Evolutionary conservation across 2,888 invertebrate genomes (phyloP).

Genomic region (Marasmarcha lunaedactyla): DNA sequence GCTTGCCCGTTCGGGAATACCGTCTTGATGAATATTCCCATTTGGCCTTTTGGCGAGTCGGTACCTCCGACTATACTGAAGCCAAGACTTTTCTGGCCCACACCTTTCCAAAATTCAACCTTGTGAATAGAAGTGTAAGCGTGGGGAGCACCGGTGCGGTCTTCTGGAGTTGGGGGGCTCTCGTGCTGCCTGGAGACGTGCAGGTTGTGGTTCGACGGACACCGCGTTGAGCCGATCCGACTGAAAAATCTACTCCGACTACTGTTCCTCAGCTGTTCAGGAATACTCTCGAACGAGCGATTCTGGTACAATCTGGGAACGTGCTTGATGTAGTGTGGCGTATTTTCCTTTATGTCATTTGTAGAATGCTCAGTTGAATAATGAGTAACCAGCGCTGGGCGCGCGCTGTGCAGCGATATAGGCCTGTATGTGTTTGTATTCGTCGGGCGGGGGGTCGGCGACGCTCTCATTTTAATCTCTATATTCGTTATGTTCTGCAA

Average conservation of each 20-base stretch:
- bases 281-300: conserved; percentile 60
- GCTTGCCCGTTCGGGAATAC: conserved; percentile 89
- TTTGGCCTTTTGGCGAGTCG: conserved; percentile 87
- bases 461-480: conserved; percentile 54
- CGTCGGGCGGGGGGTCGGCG: conserved; percentile 33
- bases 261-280: conserved; percentile 51
- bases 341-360: conserved; percentile 55
- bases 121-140: conserved; percentile 45
- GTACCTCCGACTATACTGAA: conserved; percentile 92
- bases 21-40: conserved; percentile 91
- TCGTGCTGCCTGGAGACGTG: conserved; percentile 48
- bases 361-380: conserved; percentile 39
- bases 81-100: conserved; percentile 86
- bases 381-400: conserved; percentile 31
- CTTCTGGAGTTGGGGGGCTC: conserved; percentile 28
- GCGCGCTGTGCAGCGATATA: conserved; percentile 51
- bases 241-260: conserved; percentile 56
- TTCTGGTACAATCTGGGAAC: conserved; percentile 56
- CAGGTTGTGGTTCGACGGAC: conserved; percentile 34
- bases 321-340: conserved; percentile 54
- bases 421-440: conserved; percentile 51
- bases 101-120: conserved; percentile 83
- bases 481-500: conserved; percentile 63
- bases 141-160: conserved; percentile 36
- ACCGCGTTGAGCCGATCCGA: conserved; percentile 57